Conservation (phyloP, 2,113 vertebrate species). For the Lasiurus borealis region DNA sequence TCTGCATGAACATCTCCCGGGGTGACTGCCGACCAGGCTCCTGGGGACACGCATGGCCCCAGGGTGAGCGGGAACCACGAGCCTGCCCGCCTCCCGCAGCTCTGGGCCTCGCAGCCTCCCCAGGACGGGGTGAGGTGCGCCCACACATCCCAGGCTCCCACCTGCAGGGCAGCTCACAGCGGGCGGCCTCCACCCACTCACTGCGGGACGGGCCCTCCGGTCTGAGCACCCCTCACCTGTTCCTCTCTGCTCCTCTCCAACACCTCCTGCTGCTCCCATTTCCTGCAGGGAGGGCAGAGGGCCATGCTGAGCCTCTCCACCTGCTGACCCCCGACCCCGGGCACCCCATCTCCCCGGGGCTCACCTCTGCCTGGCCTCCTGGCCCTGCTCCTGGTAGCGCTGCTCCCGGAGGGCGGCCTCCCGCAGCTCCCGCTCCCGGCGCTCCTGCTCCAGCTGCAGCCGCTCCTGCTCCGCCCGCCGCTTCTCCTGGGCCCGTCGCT, state of each 20-base stretch:
- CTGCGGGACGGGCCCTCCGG: background rate
- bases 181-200: too few relatives aligned
- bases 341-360: background rate
- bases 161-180: background rate
- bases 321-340: background rate
- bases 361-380: slow-evolving; percentile 92
- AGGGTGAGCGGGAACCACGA: background rate
- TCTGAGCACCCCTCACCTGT: slow-evolving; percentile 83
- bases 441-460: slow-evolving; percentile 91
- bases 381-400: slow-evolving; percentile 88
- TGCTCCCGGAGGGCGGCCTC: slow-evolving; percentile 91
- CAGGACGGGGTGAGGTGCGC: too few relatives aligned
- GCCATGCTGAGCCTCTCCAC: background rate
- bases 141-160: background rate
- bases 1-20: slow-evolving; percentile 96
- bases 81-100: background rate
- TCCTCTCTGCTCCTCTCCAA: slow-evolving; percentile 87
- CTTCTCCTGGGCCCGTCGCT: slow-evolving; percentile 92
- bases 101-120: background rate
- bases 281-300: slow-evolving; percentile 75
- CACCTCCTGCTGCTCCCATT: slow-evolving; percentile 86
- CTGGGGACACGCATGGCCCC: background rate
- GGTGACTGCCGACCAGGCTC: slow-evolving; percentile 91
- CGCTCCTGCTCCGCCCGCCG: slow-evolving; percentile 89
- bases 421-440: slow-evolving; percentile 92